Percentiles rank a stretch among this genome's conserved stretches.
Evolutionary conservation across 1,140 invertebrate genomes (phyloP).

Genomic region (Bicyclus anynana): DNA sequence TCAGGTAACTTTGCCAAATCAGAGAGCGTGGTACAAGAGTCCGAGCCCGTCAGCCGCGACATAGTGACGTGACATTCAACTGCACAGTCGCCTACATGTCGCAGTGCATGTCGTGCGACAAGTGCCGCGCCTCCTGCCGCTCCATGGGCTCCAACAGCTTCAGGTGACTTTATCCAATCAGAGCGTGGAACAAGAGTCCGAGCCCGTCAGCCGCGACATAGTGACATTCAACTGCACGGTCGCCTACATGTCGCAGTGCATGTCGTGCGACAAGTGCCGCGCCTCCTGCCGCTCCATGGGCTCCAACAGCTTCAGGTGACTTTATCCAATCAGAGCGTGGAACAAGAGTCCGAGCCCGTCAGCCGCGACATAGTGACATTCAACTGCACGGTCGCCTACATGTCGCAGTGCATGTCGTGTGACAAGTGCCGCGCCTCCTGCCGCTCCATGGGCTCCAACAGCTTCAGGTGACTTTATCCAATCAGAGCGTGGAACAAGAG

Average conservation of each 20-base stretch:
- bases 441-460: conserved; percentile 84
- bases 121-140: conserved; percentile 88
- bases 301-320: conserved; percentile 83
- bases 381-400: conserved; percentile 96
- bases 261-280: conserved; percentile 92
- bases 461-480: conserved; percentile 80
- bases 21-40: conserved; percentile 82
- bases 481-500: conserved; percentile 81
- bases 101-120: conserved; percentile 92
- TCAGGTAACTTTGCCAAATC: conserved; percentile 78
- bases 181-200: conserved; percentile 80
- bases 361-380: conserved; percentile 82
- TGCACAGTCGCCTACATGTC: conserved; percentile 96
- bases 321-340: conserved; percentile 78
- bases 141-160: conserved; percentile 86
- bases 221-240: conserved; percentile 95
- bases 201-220: conserved; percentile 79
- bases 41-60: conserved; percentile 80
- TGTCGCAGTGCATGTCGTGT: conserved; percentile 93
- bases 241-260: conserved; percentile 93
- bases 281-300: conserved; percentile 85
- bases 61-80: conserved; percentile 85
- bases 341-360: conserved; percentile 79
- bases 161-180: conserved; percentile 78
- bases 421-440: conserved; percentile 91